Evolutionary conservation across 2,113 vertebrate genomes (phyloP), one percentile per base, ranked within the genome.

Genomic region (Otus sunia): DNA sequence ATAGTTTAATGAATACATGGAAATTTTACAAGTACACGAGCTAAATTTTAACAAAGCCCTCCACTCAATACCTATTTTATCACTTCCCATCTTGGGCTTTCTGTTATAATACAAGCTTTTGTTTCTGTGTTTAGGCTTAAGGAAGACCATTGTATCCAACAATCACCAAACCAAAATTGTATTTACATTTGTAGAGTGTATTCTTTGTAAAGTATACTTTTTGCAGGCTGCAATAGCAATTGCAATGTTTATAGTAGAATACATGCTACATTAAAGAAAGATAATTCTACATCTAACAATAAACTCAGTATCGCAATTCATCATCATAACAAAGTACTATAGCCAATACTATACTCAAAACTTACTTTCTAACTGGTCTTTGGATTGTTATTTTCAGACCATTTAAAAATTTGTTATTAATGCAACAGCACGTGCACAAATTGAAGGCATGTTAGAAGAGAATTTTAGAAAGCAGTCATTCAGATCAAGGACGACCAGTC

Each of bases 1-100:
- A 99, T 98, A 98, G 97, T 94, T 98, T 93, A 94, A 98, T 99
- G 98, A 99, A 99, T 99, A 99, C 99, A 97, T 99, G 99, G 99
- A 99, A 99, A 99, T 99, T 98, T 99, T 99, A 97, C 94, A 98
- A 98, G 98, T 98, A 98, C 98, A 98, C 97, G 96, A 96, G 97
- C 98, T 98, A 98, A 98, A 98, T 98, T 98, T 98, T 97, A 98
- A 98, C 98, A 98, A 97, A 98, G 98, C 97, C 97, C 96, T 97
- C 96, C 95, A 97, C 98, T 98, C 98, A 98, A 98, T 98, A 98
- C 97, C 97, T 98, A 98, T 98, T 99, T 99, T 99, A 99, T 99
- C 99, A 98, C 98, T 99, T 99, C 99, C 99, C 95, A 98, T 99
- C 98, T 98, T 96, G 96, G 97, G 98, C 96, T 94, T 98, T 98